These are phyloP conservation scores for Eupithecia pulchellata DNA, from an alignment of 2,888 invertebrate species.

Conservation along the genomic window DNA sequence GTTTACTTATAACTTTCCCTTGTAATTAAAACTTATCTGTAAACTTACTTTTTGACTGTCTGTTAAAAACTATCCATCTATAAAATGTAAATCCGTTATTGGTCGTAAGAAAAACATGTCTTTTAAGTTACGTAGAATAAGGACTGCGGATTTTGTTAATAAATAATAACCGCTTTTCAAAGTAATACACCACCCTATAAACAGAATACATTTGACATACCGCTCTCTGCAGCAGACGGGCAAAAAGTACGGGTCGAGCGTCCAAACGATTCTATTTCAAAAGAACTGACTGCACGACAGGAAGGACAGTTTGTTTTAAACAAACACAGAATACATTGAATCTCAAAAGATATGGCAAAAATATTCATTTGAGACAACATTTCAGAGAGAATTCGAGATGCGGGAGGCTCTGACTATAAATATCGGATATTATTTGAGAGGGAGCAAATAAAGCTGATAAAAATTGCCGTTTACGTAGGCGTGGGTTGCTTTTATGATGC, in stretches of 20 bases:
- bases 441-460: slow-evolving; percentile 23
- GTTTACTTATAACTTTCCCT: no score
- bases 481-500: slow-evolving; percentile 9
- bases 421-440: slow-evolving; percentile 12
- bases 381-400: slow-evolving; percentile 6
- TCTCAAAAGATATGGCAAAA: slow-evolving; percentile 16
- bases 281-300: neutral
- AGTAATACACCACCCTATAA: neutral
- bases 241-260: neutral
- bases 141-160: no score
- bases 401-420: slow-evolving; percentile 18
- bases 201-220: neutral
- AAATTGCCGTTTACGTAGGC: slow-evolving; percentile 3
- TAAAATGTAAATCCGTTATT: no score
- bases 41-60: no score
- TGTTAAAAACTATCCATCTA: no score
- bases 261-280: neutral
- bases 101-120: no score
- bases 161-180: neutral
- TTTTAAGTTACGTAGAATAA: no score
- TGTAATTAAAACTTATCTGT: no score
- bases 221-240: neutral
- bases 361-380: slow-evolving; percentile 4
- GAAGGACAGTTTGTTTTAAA: neutral
- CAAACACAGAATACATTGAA: slow-evolving; percentile 2